Base-by-base conservation (phyloP, 1,140 invertebrate species). In the Matsumurasca onukii region DNA sequence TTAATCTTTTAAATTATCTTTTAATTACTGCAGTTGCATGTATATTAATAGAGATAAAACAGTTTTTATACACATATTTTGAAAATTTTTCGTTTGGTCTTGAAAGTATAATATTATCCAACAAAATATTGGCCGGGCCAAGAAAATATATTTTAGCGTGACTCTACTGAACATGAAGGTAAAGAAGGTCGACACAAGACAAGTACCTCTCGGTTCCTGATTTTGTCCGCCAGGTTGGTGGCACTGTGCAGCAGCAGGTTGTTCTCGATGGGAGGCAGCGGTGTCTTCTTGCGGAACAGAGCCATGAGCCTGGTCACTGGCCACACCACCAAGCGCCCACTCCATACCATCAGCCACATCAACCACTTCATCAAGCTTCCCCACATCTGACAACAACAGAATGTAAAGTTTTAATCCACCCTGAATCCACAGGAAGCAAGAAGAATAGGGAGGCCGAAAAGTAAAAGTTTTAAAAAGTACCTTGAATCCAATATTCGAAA, bases 151-250 rank as follows among this genome's bases (percentile, higher is more conserved):
- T n/a, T n/a, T n/a, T n/a, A n/a, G n/a, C n/a, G n/a, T n/a, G n/a
- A n/a, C n/a, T n/a, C n/a, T n/a, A n/a, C n/a, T n/a, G n/a, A n/a
- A n/a, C n/a, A n/a, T n/a, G n/a, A n/a, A n/a, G n/a, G n/a, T n/a
- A n/a, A n/a, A n/a, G n/a, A n/a, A n/a, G n/a, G n/a, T n/a, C n/a
- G n/a, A n/a, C n/a, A n/a, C n/a, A n/a, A 20, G 9, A 55, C 9
- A 13, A 34, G 61, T 64, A 71, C 79, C 84, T 94, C 86, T 81
- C 86, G 86, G 39, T 83, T 86, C 71, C 80, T 68, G 30, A 82
- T 81, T 67, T 78, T 81, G n/a, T 68, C 71, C 1, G 80, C 79
- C 5, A 82, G 45, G 2, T 65, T 67, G 1, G 66, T 73, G 3
- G 79, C 80, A 31, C 77, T 79, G 31, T 65, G 31, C 9, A 65